These are phyloP conservation scores for Galagoides demidoff DNA, from an alignment of 2,797 vertebrate genomes.

Conservation along the genomic window DNA sequence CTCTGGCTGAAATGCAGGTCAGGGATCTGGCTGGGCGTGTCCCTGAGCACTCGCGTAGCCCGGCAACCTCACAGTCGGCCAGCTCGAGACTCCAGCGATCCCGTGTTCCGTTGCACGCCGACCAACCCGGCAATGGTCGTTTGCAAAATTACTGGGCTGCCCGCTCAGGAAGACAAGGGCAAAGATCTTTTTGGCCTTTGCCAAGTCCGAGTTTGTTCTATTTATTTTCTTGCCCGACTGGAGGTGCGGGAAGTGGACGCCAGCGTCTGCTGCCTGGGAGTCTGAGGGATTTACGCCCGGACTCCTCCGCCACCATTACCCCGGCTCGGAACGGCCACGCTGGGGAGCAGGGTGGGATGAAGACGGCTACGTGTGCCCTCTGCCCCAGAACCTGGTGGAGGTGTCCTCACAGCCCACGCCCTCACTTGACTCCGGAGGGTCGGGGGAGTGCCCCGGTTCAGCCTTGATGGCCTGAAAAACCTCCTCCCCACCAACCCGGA, in stretches of 20 bases:
- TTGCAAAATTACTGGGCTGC: neutral
- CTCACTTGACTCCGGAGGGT: neutral
- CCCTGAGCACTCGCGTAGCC: accelerated
- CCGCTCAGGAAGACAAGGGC: accelerated
- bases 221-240: neutral
- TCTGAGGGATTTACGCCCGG: neutral
- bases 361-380: accelerated
- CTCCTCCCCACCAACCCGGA: neutral
- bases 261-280: neutral
- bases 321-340: accelerated
- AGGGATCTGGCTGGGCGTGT: neutral
- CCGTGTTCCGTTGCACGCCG: accelerated
- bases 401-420: neutral
- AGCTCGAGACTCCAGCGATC: accelerated
- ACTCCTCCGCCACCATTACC: neutral
- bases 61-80: accelerated
- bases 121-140: accelerated
- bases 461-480: neutral
- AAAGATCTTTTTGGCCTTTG: neutral
- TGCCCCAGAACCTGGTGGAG: neutral
- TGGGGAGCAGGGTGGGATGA: neutral
- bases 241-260: neutral
- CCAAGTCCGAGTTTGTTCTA: neutral
- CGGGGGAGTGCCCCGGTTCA: neutral
- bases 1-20: neutral